Evolutionary conservation across 2,113 vertebrate species (phyloP).

Genomic region (Perca flavescens): DNA sequence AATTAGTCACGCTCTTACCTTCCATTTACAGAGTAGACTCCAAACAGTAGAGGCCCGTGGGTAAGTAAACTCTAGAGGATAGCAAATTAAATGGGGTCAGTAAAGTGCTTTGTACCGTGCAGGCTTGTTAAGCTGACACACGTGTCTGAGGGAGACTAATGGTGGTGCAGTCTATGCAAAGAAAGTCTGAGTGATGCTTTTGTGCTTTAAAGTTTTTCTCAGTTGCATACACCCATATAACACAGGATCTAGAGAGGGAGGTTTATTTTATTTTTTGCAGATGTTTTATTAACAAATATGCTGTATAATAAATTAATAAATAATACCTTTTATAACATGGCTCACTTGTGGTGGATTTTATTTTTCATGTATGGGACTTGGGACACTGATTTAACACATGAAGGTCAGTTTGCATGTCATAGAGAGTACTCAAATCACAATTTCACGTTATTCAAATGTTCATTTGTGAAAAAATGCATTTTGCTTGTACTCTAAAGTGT

Average conservation of each 20-base stretch:
- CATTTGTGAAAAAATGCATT: too few relatives aligned
- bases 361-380: constrained; percentile 1
- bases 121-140: constrained; percentile 43
- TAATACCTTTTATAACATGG: constrained; percentile 78
- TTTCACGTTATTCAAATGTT: neutral
- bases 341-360: constrained; percentile 36
- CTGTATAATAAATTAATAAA: constrained; percentile 80
- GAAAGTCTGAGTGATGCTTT: constrained; percentile 63
- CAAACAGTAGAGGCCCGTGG: constrained; percentile 60
- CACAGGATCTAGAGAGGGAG: constrained; percentile 59
- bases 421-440: neutral
- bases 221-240: constrained; percentile 64
- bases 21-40: constrained; percentile 53
- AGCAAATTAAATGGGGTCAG: constrained; percentile 63
- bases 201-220: constrained; percentile 64
- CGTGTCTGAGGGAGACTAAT: constrained; percentile 51
- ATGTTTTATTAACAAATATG: constrained; percentile 84
- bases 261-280: constrained; percentile 82
- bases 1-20: constrained; percentile 70
- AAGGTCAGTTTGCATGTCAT: neutral
- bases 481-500: neutral
- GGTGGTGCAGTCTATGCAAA: constrained; percentile 80
- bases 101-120: constrained; percentile 51
- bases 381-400: neutral
- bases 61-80: constrained; percentile 67